These are phyloP conservation scores for Gymnoscopelus braueri DNA, from an alignment of 2,797 vertebrate genomes.

Conservation along the genomic window DNA sequence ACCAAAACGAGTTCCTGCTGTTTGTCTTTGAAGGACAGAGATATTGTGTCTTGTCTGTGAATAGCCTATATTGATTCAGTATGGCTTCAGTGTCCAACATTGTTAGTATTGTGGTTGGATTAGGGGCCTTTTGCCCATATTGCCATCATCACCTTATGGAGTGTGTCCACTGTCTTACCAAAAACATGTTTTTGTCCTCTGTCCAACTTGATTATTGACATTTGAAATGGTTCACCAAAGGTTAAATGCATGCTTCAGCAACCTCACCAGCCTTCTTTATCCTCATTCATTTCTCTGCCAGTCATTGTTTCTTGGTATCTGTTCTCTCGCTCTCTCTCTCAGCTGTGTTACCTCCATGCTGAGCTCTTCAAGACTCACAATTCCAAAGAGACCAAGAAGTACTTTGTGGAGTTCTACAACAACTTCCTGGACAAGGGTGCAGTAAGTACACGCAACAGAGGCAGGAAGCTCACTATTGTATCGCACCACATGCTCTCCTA, in stretches of 20 bases:
- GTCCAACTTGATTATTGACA: too few species aligned
- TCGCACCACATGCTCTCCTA: neutral
- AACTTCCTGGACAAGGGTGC: constrained; percentile 91
- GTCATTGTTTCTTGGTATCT: neutral
- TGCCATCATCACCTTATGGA: neutral
- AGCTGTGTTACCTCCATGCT: constrained; percentile 92
- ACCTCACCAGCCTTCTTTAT: neutral
- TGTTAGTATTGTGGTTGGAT: too few species aligned
- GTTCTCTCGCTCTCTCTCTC: neutral
- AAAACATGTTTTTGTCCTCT: too few species aligned
- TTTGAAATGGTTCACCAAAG: too few species aligned
- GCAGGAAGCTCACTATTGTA: neutral
- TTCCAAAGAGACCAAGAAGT: constrained; percentile 90
- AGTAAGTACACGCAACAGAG: constrained; percentile 72
- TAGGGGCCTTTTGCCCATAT: too few species aligned
- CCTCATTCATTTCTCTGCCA: neutral
- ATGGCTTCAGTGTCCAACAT: too few species aligned
- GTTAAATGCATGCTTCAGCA: too few species aligned
- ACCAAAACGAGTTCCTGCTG: too few species aligned
- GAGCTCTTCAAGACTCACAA: constrained; percentile 84
- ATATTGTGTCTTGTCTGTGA: too few species aligned
- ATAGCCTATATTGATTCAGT: too few species aligned
- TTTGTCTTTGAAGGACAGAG: too few species aligned
- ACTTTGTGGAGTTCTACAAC: constrained; percentile 89
- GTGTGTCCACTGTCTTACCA: neutral